These are phyloP conservation scores for Nothoprocta pentlandii DNA, from an alignment of 2,113 vertebrate species.

Conservation along the genomic window DNA sequence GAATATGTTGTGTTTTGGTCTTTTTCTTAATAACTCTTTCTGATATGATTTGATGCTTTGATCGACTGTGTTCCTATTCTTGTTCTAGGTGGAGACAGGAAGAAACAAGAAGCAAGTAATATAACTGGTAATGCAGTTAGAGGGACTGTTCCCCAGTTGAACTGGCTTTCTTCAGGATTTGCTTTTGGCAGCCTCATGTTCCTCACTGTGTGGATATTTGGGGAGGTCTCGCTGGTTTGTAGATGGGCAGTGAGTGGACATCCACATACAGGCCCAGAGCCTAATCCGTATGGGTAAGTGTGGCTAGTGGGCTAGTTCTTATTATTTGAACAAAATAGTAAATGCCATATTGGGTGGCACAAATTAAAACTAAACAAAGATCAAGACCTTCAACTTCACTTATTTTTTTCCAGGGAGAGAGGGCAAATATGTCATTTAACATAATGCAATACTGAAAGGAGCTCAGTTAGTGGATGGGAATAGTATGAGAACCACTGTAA, in stretches of 20 bases:
- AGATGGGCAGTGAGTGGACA: conserved; percentile 83
- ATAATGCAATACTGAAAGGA: neutral
- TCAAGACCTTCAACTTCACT: neutral
- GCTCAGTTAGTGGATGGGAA: neutral
- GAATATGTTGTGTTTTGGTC: neutral
- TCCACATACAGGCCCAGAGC: conserved; percentile 75
- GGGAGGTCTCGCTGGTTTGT: conserved; percentile 79
- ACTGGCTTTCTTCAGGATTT: conserved; percentile 64
- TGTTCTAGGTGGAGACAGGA: conserved; percentile 46
- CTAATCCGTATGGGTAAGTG: conserved; percentile 80
- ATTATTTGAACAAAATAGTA: neutral
- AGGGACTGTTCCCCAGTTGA: neutral
- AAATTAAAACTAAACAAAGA: neutral
- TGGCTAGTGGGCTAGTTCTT: accelerated
- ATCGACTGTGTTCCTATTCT: neutral
- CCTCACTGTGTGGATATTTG: conserved; percentile 80
- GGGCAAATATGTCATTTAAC: neutral
- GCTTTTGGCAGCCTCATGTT: conserved; percentile 78
- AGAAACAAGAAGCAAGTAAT: conserved; percentile 30
- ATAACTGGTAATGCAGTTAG: neutral
- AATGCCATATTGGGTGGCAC: neutral
- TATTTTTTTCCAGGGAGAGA: too few relatives aligned
- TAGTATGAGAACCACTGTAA: neutral
- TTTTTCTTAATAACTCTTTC: neutral
- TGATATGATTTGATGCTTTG: conserved; percentile 4